Percentiles rank a stretch among this genome's conserved stretches.
phyloP scores from a whole-genome alignment of 2,113 vertebrate species.

The Arvicanthis niloticus region DNA sequence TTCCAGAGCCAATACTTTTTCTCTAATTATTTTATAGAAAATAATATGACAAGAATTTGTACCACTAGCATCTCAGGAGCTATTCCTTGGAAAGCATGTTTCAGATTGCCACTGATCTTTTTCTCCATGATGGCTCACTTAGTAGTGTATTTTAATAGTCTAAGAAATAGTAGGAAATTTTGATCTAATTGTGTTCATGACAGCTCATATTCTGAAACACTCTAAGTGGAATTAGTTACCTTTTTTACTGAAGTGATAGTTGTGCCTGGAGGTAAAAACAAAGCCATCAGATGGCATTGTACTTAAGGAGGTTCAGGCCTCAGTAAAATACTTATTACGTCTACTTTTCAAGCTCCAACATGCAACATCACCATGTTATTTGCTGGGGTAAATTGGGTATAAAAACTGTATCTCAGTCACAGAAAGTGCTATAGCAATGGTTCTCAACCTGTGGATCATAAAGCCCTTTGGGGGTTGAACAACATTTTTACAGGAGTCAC shows the following conservation, averaged over 20 bases:
- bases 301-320: neutral
- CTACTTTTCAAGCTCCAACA: slow-evolving; percentile 12
- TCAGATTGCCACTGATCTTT: neutral
- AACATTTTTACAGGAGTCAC: neutral
- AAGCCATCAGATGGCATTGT: neutral
- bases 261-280: neutral
- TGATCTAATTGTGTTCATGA: neutral
- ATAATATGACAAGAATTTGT: neutral
- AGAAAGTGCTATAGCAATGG: neutral
- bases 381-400: slow-evolving; percentile 39
- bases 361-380: slow-evolving; percentile 50
- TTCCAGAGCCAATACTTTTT: neutral
- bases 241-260: neutral
- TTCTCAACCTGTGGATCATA: neutral
- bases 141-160: neutral
- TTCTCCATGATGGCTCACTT: neutral
- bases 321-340: neutral
- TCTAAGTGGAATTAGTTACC: neutral
- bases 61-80: neutral
- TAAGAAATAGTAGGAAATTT: neutral
- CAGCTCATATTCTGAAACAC: neutral
- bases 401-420: neutral
- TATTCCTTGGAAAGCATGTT: neutral
- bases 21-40: slow-evolving; percentile 3
- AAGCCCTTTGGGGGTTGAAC: neutral